Base-by-base conservation (phyloP, 2,797 vertebrate species). In the Karalla daura region DNA sequence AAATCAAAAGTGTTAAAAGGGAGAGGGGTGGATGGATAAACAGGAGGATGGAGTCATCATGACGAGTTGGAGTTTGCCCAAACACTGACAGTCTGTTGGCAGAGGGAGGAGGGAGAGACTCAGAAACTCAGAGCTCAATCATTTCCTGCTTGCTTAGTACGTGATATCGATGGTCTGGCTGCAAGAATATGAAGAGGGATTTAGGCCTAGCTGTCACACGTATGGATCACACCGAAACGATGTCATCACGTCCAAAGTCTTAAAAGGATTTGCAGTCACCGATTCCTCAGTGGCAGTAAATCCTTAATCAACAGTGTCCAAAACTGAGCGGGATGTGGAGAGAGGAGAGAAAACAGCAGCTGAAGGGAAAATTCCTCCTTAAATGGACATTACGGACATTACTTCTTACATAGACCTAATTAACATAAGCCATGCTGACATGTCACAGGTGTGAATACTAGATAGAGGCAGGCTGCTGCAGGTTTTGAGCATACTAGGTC, bases 1-100 rank as follows among this genome's bases (percentile, higher is more conserved):
- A 59, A 43, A 37, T 79, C 12, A 66, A 70, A 67, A 32, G 35
- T 10, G 20, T 43, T 72, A 70, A 69, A 71, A 55, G 23, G 63
- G 33, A 61, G 32, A 49, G 17, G 63, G 44, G 74, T 32, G 20
- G 70, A 71, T 69, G 63, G 49, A 79, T 62, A 41, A 65, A 68
- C 66, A 67, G 66, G 72, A 69, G 59, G 52, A 86, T 80, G 70
- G 63, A 81, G 80, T 78, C 75, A 81, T 87, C 49, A 47, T 78
- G 81, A 86, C 18, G 40, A 59, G 74, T 52, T 86, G 77, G 72
- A 78, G 36, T 59, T 59, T 60, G 37, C 82, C 82, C 72, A 82
- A 81, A 74, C 55, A 63, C 59, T 77, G 86, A 82, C 86, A 81
- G 84, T 56, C 63, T 70, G 63, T 78, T 88, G 84, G 87, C 88